These are phyloP conservation scores for Camelus bactrianus DNA, from an alignment of 2,113 vertebrate species.

Conservation along the genomic window DNA sequence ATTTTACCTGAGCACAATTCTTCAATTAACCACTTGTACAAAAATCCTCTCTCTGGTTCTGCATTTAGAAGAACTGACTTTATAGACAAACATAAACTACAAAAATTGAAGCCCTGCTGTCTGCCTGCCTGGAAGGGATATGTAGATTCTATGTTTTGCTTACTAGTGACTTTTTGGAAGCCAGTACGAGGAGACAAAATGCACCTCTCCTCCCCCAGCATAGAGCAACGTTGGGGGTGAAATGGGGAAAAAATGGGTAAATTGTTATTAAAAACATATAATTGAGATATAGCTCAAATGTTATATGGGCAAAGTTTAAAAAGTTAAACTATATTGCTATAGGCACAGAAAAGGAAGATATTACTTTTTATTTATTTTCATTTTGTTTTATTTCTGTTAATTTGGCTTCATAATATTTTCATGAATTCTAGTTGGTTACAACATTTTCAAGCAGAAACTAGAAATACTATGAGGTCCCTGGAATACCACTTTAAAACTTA, in stretches of 20 bases:
- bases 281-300: not conserved
- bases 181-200: not conserved
- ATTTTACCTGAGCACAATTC: not conserved
- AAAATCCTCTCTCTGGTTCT: not conserved
- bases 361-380: not conserved
- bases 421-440: constrained; percentile 18
- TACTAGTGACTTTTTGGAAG: not conserved
- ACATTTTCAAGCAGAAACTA: not conserved
- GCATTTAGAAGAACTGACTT: not conserved
- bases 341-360: not conserved
- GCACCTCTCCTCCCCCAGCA: not conserved
- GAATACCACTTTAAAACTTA: not conserved
- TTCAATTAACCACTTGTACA: not conserved
- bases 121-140: not conserved
- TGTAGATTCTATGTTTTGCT: not conserved
- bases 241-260: not conserved
- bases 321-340: not conserved
- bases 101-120: not conserved
- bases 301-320: not conserved
- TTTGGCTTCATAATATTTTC: not conserved
- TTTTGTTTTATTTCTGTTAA: constrained; percentile 24
- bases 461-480: not conserved
- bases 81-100: not conserved
- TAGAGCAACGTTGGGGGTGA: not conserved
- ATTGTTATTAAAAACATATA: not conserved